Evolutionary conservation across 53 echinoderm and acorn worm species (phyloP).

Genomic region (Stichopus horrens): DNA sequence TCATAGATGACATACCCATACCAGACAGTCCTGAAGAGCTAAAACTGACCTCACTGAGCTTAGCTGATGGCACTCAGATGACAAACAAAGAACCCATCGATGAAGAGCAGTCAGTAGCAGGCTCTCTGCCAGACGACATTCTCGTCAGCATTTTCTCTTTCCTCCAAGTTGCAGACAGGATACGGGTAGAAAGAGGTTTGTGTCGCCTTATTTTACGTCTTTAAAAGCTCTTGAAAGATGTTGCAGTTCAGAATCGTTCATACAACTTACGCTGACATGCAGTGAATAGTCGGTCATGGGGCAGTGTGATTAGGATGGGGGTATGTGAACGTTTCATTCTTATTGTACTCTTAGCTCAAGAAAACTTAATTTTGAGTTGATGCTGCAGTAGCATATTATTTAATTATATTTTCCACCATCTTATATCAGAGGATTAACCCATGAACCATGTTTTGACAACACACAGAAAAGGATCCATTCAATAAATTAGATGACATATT

Average conservation of each 20-base stretch:
- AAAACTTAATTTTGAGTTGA: too few relatives aligned
- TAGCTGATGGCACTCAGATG: not conserved
- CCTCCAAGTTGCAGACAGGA: slow-evolving; percentile 47
- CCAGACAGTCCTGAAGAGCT: not conserved
- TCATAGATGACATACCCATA: not conserved
- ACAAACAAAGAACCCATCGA: not conserved
- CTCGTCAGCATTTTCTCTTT: slow-evolving; percentile 50
- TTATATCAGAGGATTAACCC: too few relatives aligned
- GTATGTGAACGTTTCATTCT: too few relatives aligned
- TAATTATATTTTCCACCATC: too few relatives aligned
- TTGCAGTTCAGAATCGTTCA: not conserved
- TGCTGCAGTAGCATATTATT: too few relatives aligned
- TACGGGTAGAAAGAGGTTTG: slow-evolving; percentile 54
- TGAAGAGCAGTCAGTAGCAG: not conserved
- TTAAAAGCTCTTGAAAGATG: not conserved
- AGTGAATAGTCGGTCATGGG: not conserved
- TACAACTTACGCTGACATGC: not conserved
- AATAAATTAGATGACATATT: too few relatives aligned
- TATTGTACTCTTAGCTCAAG: too few relatives aligned
- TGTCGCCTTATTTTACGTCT: not conserved
- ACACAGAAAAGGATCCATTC: too few relatives aligned
- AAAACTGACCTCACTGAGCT: not conserved
- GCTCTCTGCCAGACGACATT: slow-evolving; percentile 47
- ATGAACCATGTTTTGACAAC: too few relatives aligned
- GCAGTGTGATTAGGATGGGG: too few relatives aligned